Conservation (phyloP, 2,888 invertebrate genomes). For the Erebia epiphron region DNA sequence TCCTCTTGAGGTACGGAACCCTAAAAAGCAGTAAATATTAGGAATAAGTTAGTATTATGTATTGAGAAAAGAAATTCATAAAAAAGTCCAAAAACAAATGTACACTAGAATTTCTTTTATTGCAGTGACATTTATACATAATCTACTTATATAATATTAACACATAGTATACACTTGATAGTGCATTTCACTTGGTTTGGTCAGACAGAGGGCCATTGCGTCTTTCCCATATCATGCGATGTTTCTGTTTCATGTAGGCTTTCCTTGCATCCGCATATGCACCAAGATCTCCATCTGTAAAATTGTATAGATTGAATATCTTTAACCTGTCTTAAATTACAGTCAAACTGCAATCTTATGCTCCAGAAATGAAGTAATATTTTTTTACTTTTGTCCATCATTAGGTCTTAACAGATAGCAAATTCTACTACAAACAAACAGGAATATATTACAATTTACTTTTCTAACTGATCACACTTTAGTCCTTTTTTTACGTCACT, state of each 20-base stretch:
- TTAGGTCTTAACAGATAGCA: too few species aligned
- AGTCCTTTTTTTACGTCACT: too few species aligned
- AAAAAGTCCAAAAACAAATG: conserved; percentile 1
- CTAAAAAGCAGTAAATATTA: too few species aligned
- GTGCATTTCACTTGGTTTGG: conserved; percentile 54
- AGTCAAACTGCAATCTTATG: too few species aligned
- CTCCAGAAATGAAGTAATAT: too few species aligned
- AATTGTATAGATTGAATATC: background rate
- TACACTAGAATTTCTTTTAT: conserved; percentile 39
- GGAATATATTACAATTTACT: too few species aligned
- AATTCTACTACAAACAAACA: too few species aligned
- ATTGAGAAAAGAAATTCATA: background rate
- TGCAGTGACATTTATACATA: conserved; percentile 35
- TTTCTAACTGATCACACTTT: too few species aligned
- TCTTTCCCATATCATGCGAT: conserved; percentile 98
- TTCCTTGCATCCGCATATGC: conserved; percentile 86
- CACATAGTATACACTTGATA: conserved; percentile 29
- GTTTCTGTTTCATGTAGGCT: conserved; percentile 98
- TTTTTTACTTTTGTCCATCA: too few species aligned
- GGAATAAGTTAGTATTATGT: background rate
- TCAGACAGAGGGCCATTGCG: conserved; percentile 88
- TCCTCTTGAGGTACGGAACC: too few species aligned
- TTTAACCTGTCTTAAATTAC: too few species aligned
- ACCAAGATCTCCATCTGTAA: conserved; percentile 96
- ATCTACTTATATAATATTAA: conserved; percentile 53